Percentiles rank a stretch among this genome's conserved stretches.
These are phyloP conservation scores for Drosophila dives DNA, from an alignment of 2,888 invertebrate species.

Conservation along the genomic window DNA sequence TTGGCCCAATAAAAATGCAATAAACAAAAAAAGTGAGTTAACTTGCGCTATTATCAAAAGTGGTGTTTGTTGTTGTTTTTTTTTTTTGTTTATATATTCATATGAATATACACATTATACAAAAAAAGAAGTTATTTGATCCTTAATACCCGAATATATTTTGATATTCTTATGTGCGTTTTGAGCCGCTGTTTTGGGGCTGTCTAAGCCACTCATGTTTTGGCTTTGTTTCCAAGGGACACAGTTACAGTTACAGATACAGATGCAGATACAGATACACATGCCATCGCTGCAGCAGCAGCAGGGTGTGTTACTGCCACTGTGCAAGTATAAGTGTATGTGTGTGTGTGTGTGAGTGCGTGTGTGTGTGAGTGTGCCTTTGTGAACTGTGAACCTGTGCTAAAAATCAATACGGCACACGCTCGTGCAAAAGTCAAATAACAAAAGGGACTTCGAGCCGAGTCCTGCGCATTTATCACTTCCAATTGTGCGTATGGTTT, in stretches of 20 bases:
- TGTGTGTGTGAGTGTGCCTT: constrained; percentile 14
- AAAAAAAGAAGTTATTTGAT: not conserved
- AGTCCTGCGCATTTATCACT: constrained; percentile 26
- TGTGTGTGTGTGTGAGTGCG: constrained; percentile 11
- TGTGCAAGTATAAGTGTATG: not conserved
- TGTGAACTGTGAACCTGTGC: constrained; percentile 47
- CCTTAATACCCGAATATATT: not conserved
- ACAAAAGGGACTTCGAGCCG: constrained; percentile 32
- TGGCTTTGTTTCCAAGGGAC: constrained; percentile 43
- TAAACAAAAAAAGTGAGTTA: constrained; percentile 43
- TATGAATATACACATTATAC: not conserved
- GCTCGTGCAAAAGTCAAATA: constrained; percentile 49
- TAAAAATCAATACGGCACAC: constrained; percentile 58
- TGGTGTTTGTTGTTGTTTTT: not conserved
- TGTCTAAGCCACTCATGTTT: constrained; percentile 25
- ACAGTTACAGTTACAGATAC: constrained; percentile 48
- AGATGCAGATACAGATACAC: constrained; percentile 46
- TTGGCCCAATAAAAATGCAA: constrained; percentile 15
- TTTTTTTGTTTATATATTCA: not conserved
- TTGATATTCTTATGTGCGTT: constrained; percentile 1
- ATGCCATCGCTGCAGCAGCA: constrained; percentile 41
- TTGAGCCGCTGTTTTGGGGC: constrained; percentile 6
- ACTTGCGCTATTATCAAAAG: not conserved
- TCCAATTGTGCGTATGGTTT: constrained; percentile 13
- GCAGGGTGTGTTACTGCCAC: constrained; percentile 49